Conservation (phyloP, 2,888 invertebrate genomes). For the Amphipoea oculea region DNA sequence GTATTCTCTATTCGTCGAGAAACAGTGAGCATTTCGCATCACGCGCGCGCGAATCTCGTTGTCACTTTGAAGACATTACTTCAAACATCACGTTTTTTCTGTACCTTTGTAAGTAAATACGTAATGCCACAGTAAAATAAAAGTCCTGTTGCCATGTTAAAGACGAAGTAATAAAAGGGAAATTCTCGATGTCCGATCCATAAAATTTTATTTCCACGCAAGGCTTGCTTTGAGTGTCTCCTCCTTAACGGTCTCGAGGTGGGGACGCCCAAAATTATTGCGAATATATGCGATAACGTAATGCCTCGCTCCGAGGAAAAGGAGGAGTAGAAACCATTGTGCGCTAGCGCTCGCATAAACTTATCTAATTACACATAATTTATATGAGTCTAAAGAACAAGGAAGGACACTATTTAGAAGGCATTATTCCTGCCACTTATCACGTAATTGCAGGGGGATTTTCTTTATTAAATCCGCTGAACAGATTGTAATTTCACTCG, state of each 20-base stretch:
- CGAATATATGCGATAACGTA: slow-evolving; percentile 81
- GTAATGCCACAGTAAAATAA: slow-evolving; percentile 38
- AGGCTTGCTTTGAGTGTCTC: slow-evolving; percentile 70
- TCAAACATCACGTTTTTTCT: slow-evolving; percentile 58
- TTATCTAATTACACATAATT: slow-evolving; percentile 81
- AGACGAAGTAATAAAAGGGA: slow-evolving; percentile 36
- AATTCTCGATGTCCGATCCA: slow-evolving; percentile 65
- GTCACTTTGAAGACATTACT: slow-evolving; percentile 59
- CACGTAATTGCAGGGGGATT: slow-evolving; percentile 43
- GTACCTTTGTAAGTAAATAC: slow-evolving; percentile 19
- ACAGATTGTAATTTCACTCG: slow-evolving; percentile 34
- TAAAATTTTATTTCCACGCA: slow-evolving; percentile 71
- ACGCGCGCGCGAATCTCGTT: slow-evolving; percentile 57
- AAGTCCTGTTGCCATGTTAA: slow-evolving; percentile 24
- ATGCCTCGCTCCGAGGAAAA: slow-evolving; percentile 65
- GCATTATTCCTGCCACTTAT: slow-evolving; percentile 41
- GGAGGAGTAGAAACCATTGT: slow-evolving; percentile 71
- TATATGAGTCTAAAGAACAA: slow-evolving; percentile 69
- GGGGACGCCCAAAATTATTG: slow-evolving; percentile 79
- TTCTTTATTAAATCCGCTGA: slow-evolving; percentile 28
- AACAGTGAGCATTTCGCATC: slow-evolving; percentile 57
- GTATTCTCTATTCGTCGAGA: slow-evolving; percentile 61
- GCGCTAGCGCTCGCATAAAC: slow-evolving; percentile 75
- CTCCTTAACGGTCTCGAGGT: slow-evolving; percentile 73
- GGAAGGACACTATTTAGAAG: slow-evolving; percentile 52